Evolutionary conservation across 2,113 vertebrate species (phyloP).

Genomic region (Microcebus murinus): DNA sequence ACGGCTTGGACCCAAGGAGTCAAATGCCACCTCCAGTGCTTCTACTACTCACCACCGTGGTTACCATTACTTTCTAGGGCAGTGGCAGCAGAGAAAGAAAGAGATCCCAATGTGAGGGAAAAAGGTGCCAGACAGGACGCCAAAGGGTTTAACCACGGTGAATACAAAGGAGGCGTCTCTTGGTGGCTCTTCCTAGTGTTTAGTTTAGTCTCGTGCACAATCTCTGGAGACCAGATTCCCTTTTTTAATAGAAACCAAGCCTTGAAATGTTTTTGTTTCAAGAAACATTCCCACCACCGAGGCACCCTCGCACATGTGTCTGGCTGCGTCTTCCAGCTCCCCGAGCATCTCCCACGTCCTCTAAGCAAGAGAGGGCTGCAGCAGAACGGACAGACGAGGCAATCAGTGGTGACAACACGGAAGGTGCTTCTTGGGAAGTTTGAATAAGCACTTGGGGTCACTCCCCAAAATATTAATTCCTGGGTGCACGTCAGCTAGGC

Average conservation of each 20-base stretch:
- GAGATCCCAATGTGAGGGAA: too few species aligned
- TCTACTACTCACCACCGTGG: accelerated
- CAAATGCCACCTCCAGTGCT: not conserved
- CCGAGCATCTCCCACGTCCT: accelerated
- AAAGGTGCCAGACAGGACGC: too few species aligned
- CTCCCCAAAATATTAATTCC: not conserved
- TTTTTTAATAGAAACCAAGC: not conserved
- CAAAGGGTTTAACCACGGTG: not conserved
- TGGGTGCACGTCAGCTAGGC: too few species aligned
- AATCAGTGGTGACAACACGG: accelerated
- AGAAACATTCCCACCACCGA: not conserved
- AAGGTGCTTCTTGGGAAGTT: accelerated
- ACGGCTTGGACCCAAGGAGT: not conserved
- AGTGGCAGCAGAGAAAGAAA: not conserved
- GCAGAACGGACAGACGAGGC: not conserved
- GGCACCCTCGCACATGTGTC: accelerated
- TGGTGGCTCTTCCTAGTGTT: not conserved
- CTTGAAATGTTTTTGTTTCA: not conserved
- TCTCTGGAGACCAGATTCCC: not conserved
- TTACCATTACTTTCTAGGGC: not conserved
- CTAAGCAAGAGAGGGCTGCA: not conserved
- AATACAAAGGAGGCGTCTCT: accelerated
- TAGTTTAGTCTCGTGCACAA: not conserved
- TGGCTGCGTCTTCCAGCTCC: not conserved
- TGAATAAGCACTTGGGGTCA: too few species aligned